A percentile compares a stretch with the other conserved stretches of the same genome.
These are phyloP conservation scores for Drosophila obscura DNA, from an alignment of 1,140 invertebrate species.

Conservation along the genomic window DNA sequence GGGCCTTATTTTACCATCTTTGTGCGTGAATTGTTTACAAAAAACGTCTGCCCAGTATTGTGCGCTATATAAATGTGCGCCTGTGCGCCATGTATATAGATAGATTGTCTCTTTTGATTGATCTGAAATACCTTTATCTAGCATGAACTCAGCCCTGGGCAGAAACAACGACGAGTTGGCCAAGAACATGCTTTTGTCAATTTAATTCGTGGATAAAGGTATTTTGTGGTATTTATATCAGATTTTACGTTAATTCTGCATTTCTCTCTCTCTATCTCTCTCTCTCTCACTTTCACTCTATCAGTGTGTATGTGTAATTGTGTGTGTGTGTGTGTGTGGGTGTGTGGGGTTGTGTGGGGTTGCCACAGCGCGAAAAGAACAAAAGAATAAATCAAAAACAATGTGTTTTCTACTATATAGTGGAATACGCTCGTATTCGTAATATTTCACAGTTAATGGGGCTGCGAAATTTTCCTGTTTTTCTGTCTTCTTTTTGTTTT, in stretches of 20 bases:
- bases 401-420: constrained; percentile 19
- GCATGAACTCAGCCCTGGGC: constrained; percentile 83
- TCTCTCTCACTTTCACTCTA: constrained; percentile 7
- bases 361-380: constrained; percentile 9
- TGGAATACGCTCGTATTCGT: constrained; percentile 11
- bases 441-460: constrained; percentile 34
- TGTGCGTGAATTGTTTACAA: constrained; percentile 84
- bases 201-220: constrained; percentile 61
- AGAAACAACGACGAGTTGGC: constrained; percentile 83
- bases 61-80: constrained; percentile 58
- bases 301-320: neutral
- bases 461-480: constrained; percentile 45
- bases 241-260: constrained; percentile 20
- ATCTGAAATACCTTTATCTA: constrained; percentile 68
- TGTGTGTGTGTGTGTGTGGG: neutral
- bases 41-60: constrained; percentile 84
- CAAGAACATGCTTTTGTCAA: constrained; percentile 74
- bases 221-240: constrained; percentile 42
- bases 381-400: constrained; percentile 18
- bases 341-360: constrained; percentile 13
- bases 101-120: constrained; percentile 20
- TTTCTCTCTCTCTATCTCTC: neutral
- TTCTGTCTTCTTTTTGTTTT: constrained; percentile 30
- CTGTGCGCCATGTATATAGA: constrained; percentile 55
- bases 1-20: constrained; percentile 82